These are phyloP conservation scores for Cinara cedri DNA, from an alignment of 2,888 invertebrate species.

Conservation along the genomic window DNA sequence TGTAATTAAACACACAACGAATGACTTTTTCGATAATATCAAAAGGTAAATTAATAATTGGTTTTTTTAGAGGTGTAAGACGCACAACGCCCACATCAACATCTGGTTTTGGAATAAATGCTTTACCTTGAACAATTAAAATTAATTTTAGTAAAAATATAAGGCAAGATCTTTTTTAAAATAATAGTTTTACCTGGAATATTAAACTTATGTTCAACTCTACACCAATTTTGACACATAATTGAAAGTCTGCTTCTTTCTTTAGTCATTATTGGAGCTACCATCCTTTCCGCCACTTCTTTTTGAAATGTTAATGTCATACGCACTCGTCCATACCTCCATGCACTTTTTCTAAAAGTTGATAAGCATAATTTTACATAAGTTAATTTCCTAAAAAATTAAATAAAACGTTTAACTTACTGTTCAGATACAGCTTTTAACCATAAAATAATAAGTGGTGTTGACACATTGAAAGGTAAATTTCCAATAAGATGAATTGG, in stretches of 20 bases:
- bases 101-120: constrained; percentile 93
- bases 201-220: constrained; percentile 80
- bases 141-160: too few relatives aligned
- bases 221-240: constrained; percentile 93
- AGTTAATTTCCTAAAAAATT: constrained; percentile 2
- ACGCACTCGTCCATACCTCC: constrained; percentile 80
- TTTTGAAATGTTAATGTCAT: constrained; percentile 97
- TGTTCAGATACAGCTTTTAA: constrained; percentile 77
- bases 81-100: constrained; percentile 96
- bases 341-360: constrained; percentile 67
- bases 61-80: constrained; percentile 78
- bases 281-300: constrained; percentile 93
- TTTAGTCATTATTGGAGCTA: constrained; percentile 71
- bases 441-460: constrained; percentile 90
- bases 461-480: constrained; percentile 94
- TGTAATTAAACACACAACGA: constrained; percentile 83
- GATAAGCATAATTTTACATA: neutral
- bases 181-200: constrained; percentile 73
- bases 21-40: constrained; percentile 86
- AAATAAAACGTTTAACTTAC: constrained; percentile 64
- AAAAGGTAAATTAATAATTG: constrained; percentile 80
- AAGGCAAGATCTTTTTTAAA: neutral
- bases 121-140: constrained; percentile 65
- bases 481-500: constrained; percentile 86
- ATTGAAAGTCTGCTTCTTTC: constrained; percentile 89